Evolutionary conservation across 37 sponge, comb jelly and placozoan genomes (phyloP).

Genomic region (Halichondria panicea): DNA sequence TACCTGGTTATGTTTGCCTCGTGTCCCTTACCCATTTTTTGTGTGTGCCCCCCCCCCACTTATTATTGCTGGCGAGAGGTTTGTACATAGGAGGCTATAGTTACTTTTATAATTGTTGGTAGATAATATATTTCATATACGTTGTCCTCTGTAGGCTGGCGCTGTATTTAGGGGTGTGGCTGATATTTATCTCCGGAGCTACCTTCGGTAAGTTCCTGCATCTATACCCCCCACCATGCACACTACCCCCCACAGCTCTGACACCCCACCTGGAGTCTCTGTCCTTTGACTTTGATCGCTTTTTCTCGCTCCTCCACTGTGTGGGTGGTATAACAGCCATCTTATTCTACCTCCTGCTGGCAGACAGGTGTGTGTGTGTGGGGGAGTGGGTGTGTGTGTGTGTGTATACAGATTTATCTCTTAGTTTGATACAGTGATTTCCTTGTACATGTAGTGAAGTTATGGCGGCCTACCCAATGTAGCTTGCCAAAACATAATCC

Average conservation of each 20-base stretch:
- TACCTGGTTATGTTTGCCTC: no score
- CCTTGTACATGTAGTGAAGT: no score
- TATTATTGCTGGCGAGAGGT: no score
- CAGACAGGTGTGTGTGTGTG: slow-evolving; percentile 31
- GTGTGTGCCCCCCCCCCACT: no score
- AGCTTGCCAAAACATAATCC: no score
- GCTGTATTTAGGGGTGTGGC: slow-evolving; percentile 11
- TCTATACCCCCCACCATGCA: neutral
- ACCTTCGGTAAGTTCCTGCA: slow-evolving; percentile 29
- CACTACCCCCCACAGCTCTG: neutral
- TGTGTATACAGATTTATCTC: neutral
- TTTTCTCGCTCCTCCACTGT: slow-evolving; percentile 11
- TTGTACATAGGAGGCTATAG: neutral
- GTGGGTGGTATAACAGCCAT: slow-evolving; percentile 9
- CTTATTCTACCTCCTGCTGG: slow-evolving; percentile 19
- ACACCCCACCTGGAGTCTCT: slow-evolving; percentile 29
- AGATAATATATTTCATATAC: neutral
- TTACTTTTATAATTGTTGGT: neutral
- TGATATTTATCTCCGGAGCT: slow-evolving; percentile 33
- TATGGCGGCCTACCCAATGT: no score
- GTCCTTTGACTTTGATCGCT: slow-evolving; percentile 19
- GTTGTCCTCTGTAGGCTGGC: slow-evolving; percentile 9
- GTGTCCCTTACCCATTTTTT: no score
- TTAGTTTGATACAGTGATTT: neutral
- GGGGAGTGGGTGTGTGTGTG: no score